A percentile compares a stretch with the other conserved stretches of the same genome.
These are phyloP conservation scores for Ceramica pisi DNA, from an alignment of 2,888 invertebrate species.

Conservation along the genomic window DNA sequence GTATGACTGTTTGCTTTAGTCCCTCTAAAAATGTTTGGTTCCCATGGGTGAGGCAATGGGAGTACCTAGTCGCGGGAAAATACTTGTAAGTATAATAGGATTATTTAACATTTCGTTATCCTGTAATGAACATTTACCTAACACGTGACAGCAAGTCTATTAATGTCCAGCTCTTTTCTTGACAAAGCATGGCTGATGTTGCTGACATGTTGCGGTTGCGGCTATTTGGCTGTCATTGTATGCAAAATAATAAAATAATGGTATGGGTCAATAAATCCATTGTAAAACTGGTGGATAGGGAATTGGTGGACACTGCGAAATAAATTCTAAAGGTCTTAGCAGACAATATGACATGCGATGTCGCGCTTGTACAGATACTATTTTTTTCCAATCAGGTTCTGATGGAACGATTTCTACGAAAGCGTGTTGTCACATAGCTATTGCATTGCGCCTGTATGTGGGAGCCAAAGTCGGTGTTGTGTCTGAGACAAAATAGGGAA, in stretches of 20 bases:
- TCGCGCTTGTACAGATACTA: too few relatives aligned
- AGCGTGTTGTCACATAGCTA: background rate
- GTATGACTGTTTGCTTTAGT: too few relatives aligned
- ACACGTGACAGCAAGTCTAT: background rate
- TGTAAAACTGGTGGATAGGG: background rate
- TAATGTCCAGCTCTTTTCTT: background rate
- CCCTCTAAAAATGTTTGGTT: too few relatives aligned
- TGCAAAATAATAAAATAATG: background rate
- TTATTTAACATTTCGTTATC: background rate
- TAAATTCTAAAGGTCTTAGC: background rate
- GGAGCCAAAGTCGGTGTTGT: background rate
- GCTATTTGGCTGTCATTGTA: background rate
- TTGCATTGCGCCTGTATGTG: background rate
- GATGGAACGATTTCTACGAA: too few relatives aligned
- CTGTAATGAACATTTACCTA: background rate
- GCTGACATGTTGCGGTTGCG: background rate
- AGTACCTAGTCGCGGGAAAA: too few relatives aligned
- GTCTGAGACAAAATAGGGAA: background rate
- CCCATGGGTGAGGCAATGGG: too few relatives aligned
- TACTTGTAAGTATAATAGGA: background rate
- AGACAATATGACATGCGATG: background rate
- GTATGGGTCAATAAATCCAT: background rate
- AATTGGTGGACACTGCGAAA: background rate
- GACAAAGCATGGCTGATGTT: conserved; percentile 11
- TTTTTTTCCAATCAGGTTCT: background rate